Percentiles rank a stretch among this genome's conserved stretches.
phyloP scores from a whole-genome alignment of 2,888 invertebrate species.

The Acleris holmiana region DNA sequence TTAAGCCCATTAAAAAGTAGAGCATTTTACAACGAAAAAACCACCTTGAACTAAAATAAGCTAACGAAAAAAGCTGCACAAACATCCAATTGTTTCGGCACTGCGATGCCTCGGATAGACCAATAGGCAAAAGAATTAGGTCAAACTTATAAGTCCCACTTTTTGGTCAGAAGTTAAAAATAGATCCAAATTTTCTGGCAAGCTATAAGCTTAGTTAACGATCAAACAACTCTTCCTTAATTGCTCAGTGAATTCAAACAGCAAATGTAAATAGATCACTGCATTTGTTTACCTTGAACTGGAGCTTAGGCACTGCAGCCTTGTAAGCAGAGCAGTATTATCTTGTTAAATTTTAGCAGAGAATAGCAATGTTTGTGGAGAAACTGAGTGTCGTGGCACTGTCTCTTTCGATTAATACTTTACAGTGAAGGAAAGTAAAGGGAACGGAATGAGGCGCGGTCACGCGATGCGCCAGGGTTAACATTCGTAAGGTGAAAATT shows the following conservation, averaged over 20 bases:
- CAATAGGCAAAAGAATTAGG: too few relatives aligned
- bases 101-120: too few relatives aligned
- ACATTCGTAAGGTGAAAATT: slow-evolving; percentile 50
- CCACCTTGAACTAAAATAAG: too few relatives aligned
- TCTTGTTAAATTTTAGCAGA: too few relatives aligned
- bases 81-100: too few relatives aligned
- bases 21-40: too few relatives aligned
- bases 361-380: too few relatives aligned
- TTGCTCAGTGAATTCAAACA: slow-evolving; percentile 1
- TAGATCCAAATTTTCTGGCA: too few relatives aligned
- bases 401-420: slow-evolving; percentile 31
- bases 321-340: slow-evolving; percentile 1
- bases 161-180: too few relatives aligned
- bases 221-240: background rate
- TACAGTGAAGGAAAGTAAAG: slow-evolving; percentile 36
- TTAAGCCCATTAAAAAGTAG: too few relatives aligned
- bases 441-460: slow-evolving; percentile 42
- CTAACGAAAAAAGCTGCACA: too few relatives aligned
- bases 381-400: slow-evolving; percentile 11
- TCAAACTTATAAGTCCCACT: too few relatives aligned
- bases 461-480: slow-evolving; percentile 51
- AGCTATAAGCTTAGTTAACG: background rate
- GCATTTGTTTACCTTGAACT: background rate
- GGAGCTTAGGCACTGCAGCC: background rate
- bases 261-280: background rate